These are phyloP conservation scores for Sitta carolinensis DNA, from an alignment of 2,797 vertebrate species.

Conservation along the genomic window DNA sequence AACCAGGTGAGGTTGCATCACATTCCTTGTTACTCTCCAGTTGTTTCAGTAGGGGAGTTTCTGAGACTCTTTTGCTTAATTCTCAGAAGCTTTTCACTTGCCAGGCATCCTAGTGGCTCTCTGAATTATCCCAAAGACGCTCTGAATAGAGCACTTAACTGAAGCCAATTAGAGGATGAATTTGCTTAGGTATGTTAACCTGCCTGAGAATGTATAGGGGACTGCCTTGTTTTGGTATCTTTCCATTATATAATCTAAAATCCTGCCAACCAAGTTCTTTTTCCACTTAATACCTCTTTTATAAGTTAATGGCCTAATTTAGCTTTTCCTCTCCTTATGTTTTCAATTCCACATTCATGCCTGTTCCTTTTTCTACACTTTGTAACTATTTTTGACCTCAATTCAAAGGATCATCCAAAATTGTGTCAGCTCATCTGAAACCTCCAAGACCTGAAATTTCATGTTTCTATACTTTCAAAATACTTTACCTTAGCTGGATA, in stretches of 20 bases:
- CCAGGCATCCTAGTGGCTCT: not conserved
- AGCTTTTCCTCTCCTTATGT: not conserved
- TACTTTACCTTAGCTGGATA: not conserved
- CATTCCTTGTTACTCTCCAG: not conserved
- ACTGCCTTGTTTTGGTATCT: not conserved
- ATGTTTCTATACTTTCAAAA: not conserved
- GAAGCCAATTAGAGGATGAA: constrained; percentile 31
- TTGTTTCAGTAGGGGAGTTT: not conserved
- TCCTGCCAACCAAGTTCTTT: not conserved
- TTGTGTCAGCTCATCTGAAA: not conserved
- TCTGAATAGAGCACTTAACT: constrained; percentile 26
- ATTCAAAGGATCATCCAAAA: not conserved
- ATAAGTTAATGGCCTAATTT: not conserved
- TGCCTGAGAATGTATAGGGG: not conserved
- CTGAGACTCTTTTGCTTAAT: constrained; percentile 9
- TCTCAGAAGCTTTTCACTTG: constrained; percentile 15
- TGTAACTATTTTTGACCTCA: not conserved
- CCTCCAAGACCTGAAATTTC: not conserved
- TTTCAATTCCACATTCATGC: not conserved
- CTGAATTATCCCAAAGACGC: not conserved
- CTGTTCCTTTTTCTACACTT: not conserved
- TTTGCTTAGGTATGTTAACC: constrained; percentile 30
- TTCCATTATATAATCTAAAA: not conserved
- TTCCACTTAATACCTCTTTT: not conserved
- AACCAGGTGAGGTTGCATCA: not conserved